A percentile compares a stretch with the other conserved stretches of the same genome.
phyloP scores from a whole-genome alignment of 2,113 vertebrate species.

The Ciconia stormi region DNA sequence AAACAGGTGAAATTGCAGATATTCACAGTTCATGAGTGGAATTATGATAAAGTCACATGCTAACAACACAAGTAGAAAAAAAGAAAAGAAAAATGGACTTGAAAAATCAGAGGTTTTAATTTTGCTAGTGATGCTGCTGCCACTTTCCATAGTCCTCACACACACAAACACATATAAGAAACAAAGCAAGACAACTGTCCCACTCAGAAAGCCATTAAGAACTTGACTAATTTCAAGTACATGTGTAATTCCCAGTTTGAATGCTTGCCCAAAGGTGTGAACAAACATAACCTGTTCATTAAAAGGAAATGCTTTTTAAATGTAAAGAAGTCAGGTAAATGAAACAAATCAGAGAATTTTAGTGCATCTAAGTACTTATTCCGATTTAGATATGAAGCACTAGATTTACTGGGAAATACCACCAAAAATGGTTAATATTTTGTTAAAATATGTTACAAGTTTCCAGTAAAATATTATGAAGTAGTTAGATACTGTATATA shows the following conservation, averaged over 20 bases:
- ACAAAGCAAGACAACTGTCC: neutral
- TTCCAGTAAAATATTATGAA: neutral
- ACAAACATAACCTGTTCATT: neutral
- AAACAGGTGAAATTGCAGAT: neutral
- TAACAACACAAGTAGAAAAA: neutral
- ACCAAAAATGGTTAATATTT: neutral
- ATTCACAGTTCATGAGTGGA: neutral
- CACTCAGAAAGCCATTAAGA: neutral
- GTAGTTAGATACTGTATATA: neutral
- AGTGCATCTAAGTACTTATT: neutral
- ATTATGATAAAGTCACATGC: neutral
- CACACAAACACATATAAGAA: neutral
- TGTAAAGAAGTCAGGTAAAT: neutral
- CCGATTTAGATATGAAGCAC: neutral
- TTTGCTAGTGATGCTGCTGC: neutral
- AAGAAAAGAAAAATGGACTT: accelerated
- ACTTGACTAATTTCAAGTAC: neutral
- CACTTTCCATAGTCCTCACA: neutral
- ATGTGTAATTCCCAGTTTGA: neutral
- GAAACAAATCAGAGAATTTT: neutral
- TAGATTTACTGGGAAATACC: neutral
- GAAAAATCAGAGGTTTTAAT: neutral
- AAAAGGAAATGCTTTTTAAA: neutral
- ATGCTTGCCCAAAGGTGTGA: neutral
- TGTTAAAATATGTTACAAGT: neutral